Base-by-base conservation (phyloP, 2,888 invertebrate genomes). In the Leucophenga montana region DNA sequence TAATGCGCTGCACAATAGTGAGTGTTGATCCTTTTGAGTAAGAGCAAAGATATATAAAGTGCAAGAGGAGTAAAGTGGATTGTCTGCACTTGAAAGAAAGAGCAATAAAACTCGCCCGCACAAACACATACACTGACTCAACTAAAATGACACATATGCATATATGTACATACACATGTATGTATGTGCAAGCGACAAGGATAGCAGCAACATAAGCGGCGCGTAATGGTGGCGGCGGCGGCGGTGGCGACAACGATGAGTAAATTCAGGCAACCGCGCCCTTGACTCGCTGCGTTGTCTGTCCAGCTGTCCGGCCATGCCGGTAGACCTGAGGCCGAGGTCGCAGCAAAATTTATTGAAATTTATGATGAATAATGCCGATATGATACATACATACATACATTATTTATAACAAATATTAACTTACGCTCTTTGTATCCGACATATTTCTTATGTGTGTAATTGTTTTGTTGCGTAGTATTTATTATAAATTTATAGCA, bases 351-450 rank as follows among this genome's bases (percentile, higher is more conserved):
- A n/a, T n/a, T n/a, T 27, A 2, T n/a, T 18, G 16, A 59, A 56
- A n/a, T n/a, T n/a, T n/a, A n/a, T 22, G 33, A 13, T 59, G 59
- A 33, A 33, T 59, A n/a, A 59, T 56, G 56, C 14, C n/a, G 22
- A 14, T 13, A 3, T 27, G 22, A 22, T 56, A 27, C n/a, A 59
- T 57, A 27, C 8, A 33, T n/a, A 11, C 9, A 20, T 57, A 27
- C 14, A 9, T 14, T 16, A 14, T 57, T 61, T 61, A 56, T 33
- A 65, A 64, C 68, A 68, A 69, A 72, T 70, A 50, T 68, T 46
- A 79, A 86, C 85, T 86, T 79, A 86, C 85, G 77, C 85, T 85
- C 84, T 86, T 86, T 69, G 87, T 86, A 77, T 86, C 85, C 74
- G 85, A 85, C 87, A 86, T 86, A 75, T 78, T 82, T 3, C 13